Percentiles rank a stretch among this genome's conserved stretches.
These are phyloP conservation scores for Eumerus sabulonum DNA, from an alignment of 2,888 invertebrate genomes.

Conservation along the genomic window DNA sequence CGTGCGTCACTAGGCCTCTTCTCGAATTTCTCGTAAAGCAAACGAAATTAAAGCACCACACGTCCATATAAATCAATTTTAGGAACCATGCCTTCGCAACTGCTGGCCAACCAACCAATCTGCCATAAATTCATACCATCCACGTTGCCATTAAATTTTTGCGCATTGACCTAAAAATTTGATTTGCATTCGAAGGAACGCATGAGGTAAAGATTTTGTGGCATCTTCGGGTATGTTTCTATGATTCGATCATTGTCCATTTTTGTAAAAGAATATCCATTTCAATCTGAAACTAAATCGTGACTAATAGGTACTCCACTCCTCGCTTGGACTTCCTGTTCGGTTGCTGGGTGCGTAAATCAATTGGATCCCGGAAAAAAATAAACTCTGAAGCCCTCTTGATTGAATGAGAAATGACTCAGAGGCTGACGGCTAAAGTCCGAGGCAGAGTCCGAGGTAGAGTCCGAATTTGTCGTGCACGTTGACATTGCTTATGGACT, in stretches of 20 bases:
- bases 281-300: constrained; percentile 10
- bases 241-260: too few relatives aligned
- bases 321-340: constrained; percentile 1
- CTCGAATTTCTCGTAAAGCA: too few relatives aligned
- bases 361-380: constrained; percentile 32
- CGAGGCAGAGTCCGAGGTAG: too few relatives aligned
- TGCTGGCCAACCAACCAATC: constrained; percentile 1
- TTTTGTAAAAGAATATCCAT: too few relatives aligned
- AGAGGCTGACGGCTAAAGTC: too few relatives aligned
- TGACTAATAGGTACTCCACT: constrained; percentile 35
- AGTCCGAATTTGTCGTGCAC: constrained; percentile 6
- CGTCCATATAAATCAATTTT: neutral
- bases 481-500: constrained; percentile 19
- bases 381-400: constrained; percentile 31
- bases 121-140: constrained; percentile 19
- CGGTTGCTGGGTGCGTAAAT: constrained; percentile 1
- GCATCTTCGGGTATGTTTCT: too few relatives aligned
- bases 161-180: constrained; percentile 41
- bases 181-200: neutral
- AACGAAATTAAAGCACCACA: too few relatives aligned
- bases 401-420: constrained; percentile 54
- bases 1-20: too few relatives aligned
- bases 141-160: constrained; percentile 13
- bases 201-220: too few relatives aligned
- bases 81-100: constrained; percentile 21